phyloP scores from a whole-genome alignment of 2,113 vertebrate species.

The Illadopsis cleaveri region DNA sequence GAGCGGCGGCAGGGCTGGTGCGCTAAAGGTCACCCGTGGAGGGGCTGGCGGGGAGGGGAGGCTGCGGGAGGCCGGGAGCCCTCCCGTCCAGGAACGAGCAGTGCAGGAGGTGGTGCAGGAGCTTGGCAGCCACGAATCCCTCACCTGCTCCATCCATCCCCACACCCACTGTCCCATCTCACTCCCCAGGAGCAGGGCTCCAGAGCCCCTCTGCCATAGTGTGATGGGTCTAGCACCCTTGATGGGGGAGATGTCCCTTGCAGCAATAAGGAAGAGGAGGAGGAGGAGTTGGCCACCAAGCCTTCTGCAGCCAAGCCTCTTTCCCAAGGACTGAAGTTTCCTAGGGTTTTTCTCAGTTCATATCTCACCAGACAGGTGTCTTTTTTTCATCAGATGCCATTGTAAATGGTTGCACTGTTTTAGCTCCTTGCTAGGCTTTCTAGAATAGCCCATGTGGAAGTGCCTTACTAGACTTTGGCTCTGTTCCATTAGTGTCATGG shows the following conservation, averaged over 20 bases:
- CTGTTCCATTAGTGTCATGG: slow-evolving; percentile 65
- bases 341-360: background rate
- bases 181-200: background rate
- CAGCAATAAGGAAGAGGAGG: background rate
- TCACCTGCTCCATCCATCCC: background rate
- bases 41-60: background rate
- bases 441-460: slow-evolving; percentile 60
- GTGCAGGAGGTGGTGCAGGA: background rate
- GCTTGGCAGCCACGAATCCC: background rate
- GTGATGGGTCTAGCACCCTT: background rate
- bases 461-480: slow-evolving; percentile 67
- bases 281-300: background rate
- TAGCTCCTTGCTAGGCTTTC: slow-evolving; percentile 23
- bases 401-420: slow-evolving; percentile 49
- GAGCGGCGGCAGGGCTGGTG: background rate
- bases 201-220: background rate
- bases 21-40: background rate
- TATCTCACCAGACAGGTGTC: slow-evolving; percentile 6
- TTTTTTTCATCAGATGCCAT: background rate
- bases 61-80: background rate
- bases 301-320: background rate
- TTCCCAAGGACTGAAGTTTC: background rate
- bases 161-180: background rate
- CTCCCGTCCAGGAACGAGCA: rapidly evolving
- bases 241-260: background rate